Evolutionary conservation across 2,888 invertebrate species (phyloP).

Genomic region (Sthenelais limicola): DNA sequence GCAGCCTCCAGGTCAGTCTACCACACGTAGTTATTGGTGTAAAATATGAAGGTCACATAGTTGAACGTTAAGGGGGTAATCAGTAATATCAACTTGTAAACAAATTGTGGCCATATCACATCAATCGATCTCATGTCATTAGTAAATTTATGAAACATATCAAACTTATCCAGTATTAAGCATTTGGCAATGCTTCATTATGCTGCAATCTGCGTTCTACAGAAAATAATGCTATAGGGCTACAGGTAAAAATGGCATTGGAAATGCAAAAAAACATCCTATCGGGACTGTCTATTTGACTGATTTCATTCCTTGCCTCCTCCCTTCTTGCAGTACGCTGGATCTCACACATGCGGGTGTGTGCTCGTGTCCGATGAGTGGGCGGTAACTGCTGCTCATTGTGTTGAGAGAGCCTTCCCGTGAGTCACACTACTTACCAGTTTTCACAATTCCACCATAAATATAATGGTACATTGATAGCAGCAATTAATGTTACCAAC

Average conservation of each 20-base stretch:
- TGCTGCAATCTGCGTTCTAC: not conserved
- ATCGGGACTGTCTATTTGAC: too few relatives aligned
- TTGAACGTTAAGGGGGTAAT: not conserved
- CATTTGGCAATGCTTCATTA: too few relatives aligned
- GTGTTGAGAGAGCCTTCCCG: conserved; percentile 12
- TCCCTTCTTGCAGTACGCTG: conserved; percentile 11
- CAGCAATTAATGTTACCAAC: too few relatives aligned
- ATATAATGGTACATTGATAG: too few relatives aligned
- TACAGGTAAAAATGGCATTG: not conserved
- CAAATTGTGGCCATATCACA: too few relatives aligned
- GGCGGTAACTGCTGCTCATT: conserved; percentile 24
- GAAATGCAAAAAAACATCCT: not conserved
- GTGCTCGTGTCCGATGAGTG: conserved; percentile 10
- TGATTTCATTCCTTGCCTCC: too few relatives aligned
- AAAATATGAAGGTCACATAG: too few relatives aligned
- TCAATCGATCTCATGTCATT: too few relatives aligned
- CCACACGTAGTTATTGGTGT: not conserved
- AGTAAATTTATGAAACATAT: too few relatives aligned
- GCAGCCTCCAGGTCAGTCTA: conserved; percentile 14
- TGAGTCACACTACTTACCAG: not conserved
- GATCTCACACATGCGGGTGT: conserved; percentile 15
- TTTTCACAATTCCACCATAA: too few relatives aligned
- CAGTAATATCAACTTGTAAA: too few relatives aligned
- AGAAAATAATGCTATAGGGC: not conserved
- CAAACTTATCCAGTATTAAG: too few relatives aligned